Evolutionary conservation across 2,888 invertebrate genomes (phyloP), one percentile per base, ranked within the genome.

Genomic region (Drymonia ruficornis): DNA sequence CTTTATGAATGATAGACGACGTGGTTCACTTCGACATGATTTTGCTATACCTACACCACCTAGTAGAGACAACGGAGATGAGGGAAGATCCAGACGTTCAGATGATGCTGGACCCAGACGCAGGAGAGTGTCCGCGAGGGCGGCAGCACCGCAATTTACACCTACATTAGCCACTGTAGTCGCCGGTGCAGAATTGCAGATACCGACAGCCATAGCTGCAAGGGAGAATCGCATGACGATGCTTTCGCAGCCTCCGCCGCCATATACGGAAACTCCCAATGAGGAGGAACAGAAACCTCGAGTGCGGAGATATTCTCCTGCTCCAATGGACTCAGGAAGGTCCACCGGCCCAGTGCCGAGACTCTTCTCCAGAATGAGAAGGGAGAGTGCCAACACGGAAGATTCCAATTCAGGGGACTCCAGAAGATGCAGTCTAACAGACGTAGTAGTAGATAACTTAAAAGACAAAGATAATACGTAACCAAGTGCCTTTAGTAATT

Each of bases 361-460:
- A 72, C 81, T 91, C n/a, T 92, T 83, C 61, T 87, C 90, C 1
- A 83, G 90, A 53, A 84, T 88, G 63, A 83, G 89, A 42, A 90
- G 87, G 72, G 92, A 92, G 52, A 90, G 85, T 65, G 66, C 70
- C 65, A 58, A 81, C 51, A 76, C 74, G 56, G 89, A 89, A 59
- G 87, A 84, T 18, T 47, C 34, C 34, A 47, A 18, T 34, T 31
- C 47, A 49, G 76, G 70, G 54, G 79, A 75, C 68, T 86, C 87
- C 3, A 84, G 93, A 67, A 84, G 92, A 49, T 81, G 83, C 52
- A 93, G 93, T 74, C 76, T 93, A 62, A 93, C 91, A 44, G 93
- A 93, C 67, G 76, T 93, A 72, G 90, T 90, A 62, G 88, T 93
- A 77, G 93, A 93, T 58, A 91, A 82, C 72, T 84, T 87, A 67